Percentiles rank a stretch among this genome's conserved stretches.
Evolutionary conservation across 1,140 invertebrate genomes (phyloP).

Genomic region (Drosophila varians): DNA sequence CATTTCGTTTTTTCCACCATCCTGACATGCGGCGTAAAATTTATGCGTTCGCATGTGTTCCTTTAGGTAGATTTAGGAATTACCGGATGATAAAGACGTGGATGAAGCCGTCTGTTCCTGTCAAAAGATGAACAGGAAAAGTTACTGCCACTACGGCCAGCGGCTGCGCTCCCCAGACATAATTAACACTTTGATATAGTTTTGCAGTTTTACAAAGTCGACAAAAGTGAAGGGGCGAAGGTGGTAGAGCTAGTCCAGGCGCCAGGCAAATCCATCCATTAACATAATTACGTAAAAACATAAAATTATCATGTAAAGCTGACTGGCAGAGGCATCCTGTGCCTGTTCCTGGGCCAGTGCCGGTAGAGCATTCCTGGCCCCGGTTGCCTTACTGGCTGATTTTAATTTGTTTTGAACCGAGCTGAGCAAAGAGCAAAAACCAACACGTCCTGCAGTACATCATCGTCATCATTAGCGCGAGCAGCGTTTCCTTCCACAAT

Average conservation of each 20-base stretch:
- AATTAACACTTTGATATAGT: slow-evolving; percentile 81
- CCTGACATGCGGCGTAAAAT: slow-evolving; percentile 33
- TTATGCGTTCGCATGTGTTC: slow-evolving; percentile 42
- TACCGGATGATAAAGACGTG: neutral
- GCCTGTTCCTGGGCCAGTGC: neutral
- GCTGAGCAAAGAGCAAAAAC: slow-evolving; percentile 71
- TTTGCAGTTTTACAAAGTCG: slow-evolving; percentile 64
- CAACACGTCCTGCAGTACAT: slow-evolving; percentile 78
- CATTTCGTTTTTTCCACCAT: slow-evolving; percentile 26
- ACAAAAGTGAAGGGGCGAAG: slow-evolving; percentile 30
- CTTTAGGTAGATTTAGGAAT: slow-evolving; percentile 1
- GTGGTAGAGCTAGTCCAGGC: neutral
- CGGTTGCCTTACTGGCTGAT: slow-evolving; percentile 55
- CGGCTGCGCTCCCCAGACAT: slow-evolving; percentile 37
- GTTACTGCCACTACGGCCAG: slow-evolving; percentile 24
- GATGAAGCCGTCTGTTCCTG: slow-evolving; percentile 10
- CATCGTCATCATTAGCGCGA: slow-evolving; percentile 77
- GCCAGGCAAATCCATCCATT: slow-evolving; percentile 68
- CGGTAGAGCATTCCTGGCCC: slow-evolving; percentile 10
- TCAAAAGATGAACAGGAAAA: slow-evolving; percentile 27
- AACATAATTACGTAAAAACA: slow-evolving; percentile 79
- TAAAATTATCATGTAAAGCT: slow-evolving; percentile 75
- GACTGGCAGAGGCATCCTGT: slow-evolving; percentile 37
- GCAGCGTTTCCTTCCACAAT: slow-evolving; percentile 61
- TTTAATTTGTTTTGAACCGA: slow-evolving; percentile 77